Percentiles rank a stretch among this genome's conserved stretches.
phyloP scores from a whole-genome alignment of 2,113 vertebrate genomes.

The Axis porcinus region DNA sequence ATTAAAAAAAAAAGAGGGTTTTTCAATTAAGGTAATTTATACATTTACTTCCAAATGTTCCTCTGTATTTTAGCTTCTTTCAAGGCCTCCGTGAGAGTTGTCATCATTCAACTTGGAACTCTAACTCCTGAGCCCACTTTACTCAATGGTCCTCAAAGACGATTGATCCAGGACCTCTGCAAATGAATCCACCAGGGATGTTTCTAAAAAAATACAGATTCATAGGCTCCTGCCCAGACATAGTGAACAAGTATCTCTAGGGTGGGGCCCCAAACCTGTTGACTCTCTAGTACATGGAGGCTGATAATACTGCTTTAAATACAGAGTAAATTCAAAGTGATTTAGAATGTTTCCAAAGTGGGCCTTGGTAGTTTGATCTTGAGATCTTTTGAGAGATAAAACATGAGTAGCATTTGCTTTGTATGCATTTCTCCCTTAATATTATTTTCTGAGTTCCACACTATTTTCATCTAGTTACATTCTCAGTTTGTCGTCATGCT shows the following conservation, averaged over 20 bases:
- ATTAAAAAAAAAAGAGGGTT: constrained; percentile 17
- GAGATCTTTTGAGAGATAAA: neutral
- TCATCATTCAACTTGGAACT: neutral
- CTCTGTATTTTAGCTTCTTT: neutral
- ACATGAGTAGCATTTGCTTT: neutral
- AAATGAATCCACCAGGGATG: neutral
- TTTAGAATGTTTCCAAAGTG: neutral
- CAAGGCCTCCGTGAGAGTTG: neutral
- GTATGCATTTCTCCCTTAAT: neutral
- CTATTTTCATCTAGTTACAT: neutral
- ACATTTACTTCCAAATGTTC: neutral
- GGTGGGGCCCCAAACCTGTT: neutral
- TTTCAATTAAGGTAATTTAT: neutral
- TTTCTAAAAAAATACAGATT: neutral
- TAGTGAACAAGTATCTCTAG: neutral
- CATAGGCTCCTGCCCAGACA: neutral
- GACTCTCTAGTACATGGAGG: neutral
- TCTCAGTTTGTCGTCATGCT: neutral
- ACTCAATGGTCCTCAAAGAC: neutral
- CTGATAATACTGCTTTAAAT: neutral
- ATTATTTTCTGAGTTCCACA: neutral
- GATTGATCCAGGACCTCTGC: neutral
- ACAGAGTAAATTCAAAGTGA: neutral
- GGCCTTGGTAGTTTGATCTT: neutral
- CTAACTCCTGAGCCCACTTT: neutral